phyloP scores from a whole-genome alignment of 2,113 vertebrate species.

The Casuarius casuarius region DNA sequence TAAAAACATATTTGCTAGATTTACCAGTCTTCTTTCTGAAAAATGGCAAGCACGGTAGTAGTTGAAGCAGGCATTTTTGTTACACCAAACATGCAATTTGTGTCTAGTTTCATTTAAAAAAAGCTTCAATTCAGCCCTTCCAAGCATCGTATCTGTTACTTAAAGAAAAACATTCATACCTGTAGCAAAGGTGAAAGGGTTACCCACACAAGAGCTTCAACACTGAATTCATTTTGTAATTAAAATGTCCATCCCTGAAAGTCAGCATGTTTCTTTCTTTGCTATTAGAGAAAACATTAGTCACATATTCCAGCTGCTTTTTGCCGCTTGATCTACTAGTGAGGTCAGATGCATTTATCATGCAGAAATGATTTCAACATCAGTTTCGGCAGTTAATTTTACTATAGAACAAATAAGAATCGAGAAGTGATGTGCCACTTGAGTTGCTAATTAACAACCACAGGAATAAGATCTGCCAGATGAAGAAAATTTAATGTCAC shows the following conservation, averaged over 20 bases:
- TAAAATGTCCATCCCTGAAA: slow-evolving; percentile 30
- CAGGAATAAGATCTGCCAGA: slow-evolving; percentile 20
- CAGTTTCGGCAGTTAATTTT: slow-evolving; percentile 55
- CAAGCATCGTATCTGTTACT: background rate
- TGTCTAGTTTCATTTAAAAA: background rate
- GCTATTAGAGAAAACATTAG: slow-evolving; percentile 16
- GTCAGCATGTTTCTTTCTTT: background rate
- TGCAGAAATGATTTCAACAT: slow-evolving; percentile 52
- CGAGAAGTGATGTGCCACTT: slow-evolving; percentile 32
- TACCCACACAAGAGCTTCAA: background rate
- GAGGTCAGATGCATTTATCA: slow-evolving; percentile 64
- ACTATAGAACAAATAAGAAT: slow-evolving; percentile 31
- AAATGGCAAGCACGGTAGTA: background rate
- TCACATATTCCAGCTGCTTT: slow-evolving; percentile 39
- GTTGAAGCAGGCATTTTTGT: background rate
- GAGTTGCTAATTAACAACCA: slow-evolving; percentile 45
- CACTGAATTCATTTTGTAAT: slow-evolving; percentile 1
- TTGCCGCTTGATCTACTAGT: slow-evolving; percentile 55
- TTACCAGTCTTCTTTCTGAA: background rate
- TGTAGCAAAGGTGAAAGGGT: background rate
- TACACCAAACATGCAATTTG: background rate
- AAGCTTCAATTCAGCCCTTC: background rate
- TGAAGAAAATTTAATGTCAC: background rate
- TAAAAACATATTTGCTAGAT: background rate
- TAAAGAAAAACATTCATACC: too few relatives aligned